These are phyloP conservation scores for Ictalurus furcatus DNA, from an alignment of 2,113 vertebrate species.

Conservation along the genomic window DNA sequence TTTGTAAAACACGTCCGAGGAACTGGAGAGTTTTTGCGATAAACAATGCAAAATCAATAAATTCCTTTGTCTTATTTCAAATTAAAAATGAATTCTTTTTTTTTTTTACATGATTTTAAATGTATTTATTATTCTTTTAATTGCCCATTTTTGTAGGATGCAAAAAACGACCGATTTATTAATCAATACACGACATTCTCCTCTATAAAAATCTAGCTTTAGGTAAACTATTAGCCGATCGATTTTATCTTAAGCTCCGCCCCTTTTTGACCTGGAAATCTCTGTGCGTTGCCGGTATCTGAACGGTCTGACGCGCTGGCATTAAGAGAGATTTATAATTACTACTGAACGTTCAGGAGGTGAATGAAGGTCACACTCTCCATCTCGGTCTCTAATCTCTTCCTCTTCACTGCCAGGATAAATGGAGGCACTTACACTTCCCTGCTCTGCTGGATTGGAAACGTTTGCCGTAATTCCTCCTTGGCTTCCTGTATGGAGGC, in stretches of 20 bases:
- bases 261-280: neutral
- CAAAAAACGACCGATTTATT: neutral
- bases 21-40: neutral
- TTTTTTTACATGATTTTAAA: too few relatives aligned
- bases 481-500: neutral
- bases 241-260: neutral
- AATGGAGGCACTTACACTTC: neutral
- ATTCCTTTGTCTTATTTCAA: too few relatives aligned
- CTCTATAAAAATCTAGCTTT: neutral
- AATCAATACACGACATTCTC: neutral
- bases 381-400: neutral
- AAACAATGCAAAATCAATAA: neutral
- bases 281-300: too few relatives aligned
- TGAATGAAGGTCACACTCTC: conserved; percentile 3
- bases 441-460: neutral
- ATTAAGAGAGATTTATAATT: neutral
- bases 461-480: neutral
- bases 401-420: neutral
- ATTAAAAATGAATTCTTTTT: too few relatives aligned
- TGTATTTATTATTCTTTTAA: too few relatives aligned
- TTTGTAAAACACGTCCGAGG: too few relatives aligned
- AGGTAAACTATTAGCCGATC: neutral
- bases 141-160: neutral
- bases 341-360: neutral
- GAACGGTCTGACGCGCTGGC: neutral